Conservation (phyloP, 1,140 invertebrate genomes). For the Meteorus sp. region DNA sequence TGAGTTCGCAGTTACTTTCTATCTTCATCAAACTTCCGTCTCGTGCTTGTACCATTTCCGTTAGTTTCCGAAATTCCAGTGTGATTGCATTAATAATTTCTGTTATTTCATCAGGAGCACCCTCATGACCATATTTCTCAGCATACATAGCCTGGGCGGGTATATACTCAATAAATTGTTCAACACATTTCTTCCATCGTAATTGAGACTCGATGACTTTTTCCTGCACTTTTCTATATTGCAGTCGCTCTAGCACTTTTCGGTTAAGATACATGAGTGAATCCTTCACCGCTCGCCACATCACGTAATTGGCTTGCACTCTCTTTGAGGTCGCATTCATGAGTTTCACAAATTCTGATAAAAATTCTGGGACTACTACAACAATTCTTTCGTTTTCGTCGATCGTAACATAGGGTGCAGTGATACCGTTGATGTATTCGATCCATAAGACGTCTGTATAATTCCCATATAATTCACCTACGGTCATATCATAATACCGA, state of each 20-base stretch:
- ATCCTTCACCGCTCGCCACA: slow-evolving; percentile 22
- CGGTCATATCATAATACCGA: slow-evolving; percentile 87
- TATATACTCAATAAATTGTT: too few relatives aligned
- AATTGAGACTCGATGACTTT: too few relatives aligned
- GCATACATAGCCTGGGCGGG: too few relatives aligned
- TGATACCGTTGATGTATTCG: slow-evolving; percentile 77
- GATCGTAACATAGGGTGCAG: slow-evolving; percentile 65
- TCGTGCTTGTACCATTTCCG: too few relatives aligned
- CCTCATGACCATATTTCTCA: too few relatives aligned
- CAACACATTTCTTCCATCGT: too few relatives aligned
- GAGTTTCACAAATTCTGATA: slow-evolving; percentile 69
- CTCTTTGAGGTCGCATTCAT: slow-evolving; percentile 62
- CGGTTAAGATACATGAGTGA: background rate
- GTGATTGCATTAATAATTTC: too few relatives aligned
- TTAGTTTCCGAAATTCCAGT: too few relatives aligned
- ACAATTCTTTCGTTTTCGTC: slow-evolving; percentile 74
- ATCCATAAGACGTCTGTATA: slow-evolving; percentile 80
- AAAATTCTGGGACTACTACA: slow-evolving; percentile 77
- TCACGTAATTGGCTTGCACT: slow-evolving; percentile 44
- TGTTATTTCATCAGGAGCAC: too few relatives aligned
- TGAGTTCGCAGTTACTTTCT: too few relatives aligned
- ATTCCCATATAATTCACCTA: slow-evolving; percentile 72
- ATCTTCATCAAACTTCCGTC: too few relatives aligned
- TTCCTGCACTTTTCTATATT: background rate
- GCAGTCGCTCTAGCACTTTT: background rate